Base-by-base conservation (phyloP, 1,140 invertebrate genomes). In the Neodiprion pinetum region DNA sequence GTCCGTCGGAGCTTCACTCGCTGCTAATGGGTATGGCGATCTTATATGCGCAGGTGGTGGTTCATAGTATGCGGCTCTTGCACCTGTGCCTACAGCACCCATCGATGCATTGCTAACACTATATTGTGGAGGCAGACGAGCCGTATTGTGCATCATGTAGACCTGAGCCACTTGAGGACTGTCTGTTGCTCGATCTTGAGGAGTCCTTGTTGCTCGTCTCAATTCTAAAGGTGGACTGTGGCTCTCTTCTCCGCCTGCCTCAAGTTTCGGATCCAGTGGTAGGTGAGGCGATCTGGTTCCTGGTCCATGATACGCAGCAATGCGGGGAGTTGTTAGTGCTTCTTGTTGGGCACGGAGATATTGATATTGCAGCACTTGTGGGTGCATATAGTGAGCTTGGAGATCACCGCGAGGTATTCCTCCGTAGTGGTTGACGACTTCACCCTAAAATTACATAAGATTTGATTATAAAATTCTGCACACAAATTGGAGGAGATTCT, bases 131-230 rank as follows among this genome's bases (percentile, higher is more conserved):
- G 90, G 87, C 76, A 91, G 86, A 9, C 90, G 87, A 9, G 88
- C 81, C 70, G 84, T 84, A 7, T 82, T 82, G 73, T 88, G 89
- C 75, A 90, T 81, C 82, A 91, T 89, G 80, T 94, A 94, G 1
- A 94, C 91, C 82, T 93, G 93, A 2, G 92, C 92, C 28, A 94
- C 90, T 85, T 92, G 92, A 2, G 94, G 94, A 70, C 93, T 94
- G 80, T 93, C 94, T 75, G 94, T 95, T 23, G 91, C 91, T 72
- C 95, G 89, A 83, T 96, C 94, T 77, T 95, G 93, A 7, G 94
- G 92, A 48, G 93, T 93, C 81, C 90, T 81, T 0, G 83, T 86
- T 11, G 91, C 89, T 12, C 93, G 87, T 65, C 94, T 89, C 77
- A 95, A 86, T 85, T 95, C 94, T 76, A 95, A 84, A 12, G 93